A percentile compares a stretch with the other conserved stretches of the same genome.
Conservation (phyloP, 2,797 vertebrate genomes). For the Gadopsis bispinosus region DNA sequence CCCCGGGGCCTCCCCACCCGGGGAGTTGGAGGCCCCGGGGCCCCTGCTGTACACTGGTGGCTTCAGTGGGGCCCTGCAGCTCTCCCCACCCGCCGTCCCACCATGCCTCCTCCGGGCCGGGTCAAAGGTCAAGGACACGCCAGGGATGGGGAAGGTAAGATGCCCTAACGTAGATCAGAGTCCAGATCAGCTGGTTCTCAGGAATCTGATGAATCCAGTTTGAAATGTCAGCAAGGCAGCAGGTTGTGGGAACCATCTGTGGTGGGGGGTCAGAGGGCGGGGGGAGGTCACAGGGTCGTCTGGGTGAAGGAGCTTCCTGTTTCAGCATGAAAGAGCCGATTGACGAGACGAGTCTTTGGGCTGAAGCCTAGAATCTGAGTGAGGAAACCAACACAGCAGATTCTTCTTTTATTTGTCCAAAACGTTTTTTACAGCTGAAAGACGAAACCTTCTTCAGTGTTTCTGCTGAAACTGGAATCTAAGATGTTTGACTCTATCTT, state of each 20-base stretch:
- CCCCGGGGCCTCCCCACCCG: conserved; percentile 54
- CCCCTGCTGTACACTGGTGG: conserved; percentile 85
- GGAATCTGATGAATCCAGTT: conserved; percentile 1
- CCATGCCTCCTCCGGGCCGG: conserved; percentile 92
- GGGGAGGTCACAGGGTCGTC: background rate
- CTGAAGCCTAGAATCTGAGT: no score
- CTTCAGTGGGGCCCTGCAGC: conserved; percentile 91
- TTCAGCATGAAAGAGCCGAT: background rate
- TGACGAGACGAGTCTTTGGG: background rate
- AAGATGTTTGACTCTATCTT: no score
- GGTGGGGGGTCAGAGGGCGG: background rate
- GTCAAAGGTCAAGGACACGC: conserved; percentile 92
- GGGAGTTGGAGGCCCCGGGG: conserved; percentile 67
- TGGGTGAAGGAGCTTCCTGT: conserved; percentile 5
- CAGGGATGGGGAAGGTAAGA: conserved; percentile 92
- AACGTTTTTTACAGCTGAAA: no score
- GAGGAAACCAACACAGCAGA: no score
- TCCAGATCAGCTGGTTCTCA: background rate
- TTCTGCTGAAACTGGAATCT: no score
- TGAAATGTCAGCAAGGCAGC: background rate
- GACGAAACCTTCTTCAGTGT: no score
- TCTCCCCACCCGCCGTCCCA: conserved; percentile 90
- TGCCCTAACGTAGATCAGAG: background rate
- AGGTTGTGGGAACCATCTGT: background rate
- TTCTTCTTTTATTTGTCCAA: no score